Evolutionary conservation across 2,797 vertebrate species (phyloP).

Genomic region (Artibeus jamaicensis): DNA sequence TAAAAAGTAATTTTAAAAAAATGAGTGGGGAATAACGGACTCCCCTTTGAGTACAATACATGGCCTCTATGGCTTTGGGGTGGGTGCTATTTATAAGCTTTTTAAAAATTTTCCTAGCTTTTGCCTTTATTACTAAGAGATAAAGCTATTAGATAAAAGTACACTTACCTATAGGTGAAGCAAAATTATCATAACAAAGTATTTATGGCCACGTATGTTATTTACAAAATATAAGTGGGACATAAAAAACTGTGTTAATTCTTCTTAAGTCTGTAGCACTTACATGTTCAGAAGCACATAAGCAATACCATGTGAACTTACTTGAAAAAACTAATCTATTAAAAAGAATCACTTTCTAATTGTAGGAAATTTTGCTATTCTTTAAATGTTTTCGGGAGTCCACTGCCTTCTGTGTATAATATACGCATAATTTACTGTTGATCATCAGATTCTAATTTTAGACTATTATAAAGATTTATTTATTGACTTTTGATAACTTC

Average conservation of each 20-base stretch:
- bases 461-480: neutral
- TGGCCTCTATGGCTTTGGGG: neutral
- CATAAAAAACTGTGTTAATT: conserved; percentile 18
- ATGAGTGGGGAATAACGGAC: neutral
- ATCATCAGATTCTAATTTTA: conserved; percentile 49
- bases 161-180: neutral
- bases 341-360: neutral
- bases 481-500: conserved; percentile 29
- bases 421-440: conserved; percentile 5
- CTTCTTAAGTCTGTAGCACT: neutral
- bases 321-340: neutral
- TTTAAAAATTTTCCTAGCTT: neutral
- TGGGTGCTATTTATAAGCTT: neutral
- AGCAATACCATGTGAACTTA: neutral
- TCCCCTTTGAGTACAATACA: neutral
- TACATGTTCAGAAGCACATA: conserved; percentile 15
- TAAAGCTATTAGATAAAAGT: conserved; percentile 11
- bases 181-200: neutral
- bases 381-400: neutral
- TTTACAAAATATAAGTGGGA: neutral
- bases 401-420: neutral
- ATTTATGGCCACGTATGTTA: neutral
- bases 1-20: neutral
- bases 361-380: neutral
- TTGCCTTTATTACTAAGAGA: conserved; percentile 14